Percentiles rank a stretch among this genome's conserved stretches.
Evolutionary conservation across 2,797 vertebrate species (phyloP).

Genomic region (Parotocinclus haroldoi): DNA sequence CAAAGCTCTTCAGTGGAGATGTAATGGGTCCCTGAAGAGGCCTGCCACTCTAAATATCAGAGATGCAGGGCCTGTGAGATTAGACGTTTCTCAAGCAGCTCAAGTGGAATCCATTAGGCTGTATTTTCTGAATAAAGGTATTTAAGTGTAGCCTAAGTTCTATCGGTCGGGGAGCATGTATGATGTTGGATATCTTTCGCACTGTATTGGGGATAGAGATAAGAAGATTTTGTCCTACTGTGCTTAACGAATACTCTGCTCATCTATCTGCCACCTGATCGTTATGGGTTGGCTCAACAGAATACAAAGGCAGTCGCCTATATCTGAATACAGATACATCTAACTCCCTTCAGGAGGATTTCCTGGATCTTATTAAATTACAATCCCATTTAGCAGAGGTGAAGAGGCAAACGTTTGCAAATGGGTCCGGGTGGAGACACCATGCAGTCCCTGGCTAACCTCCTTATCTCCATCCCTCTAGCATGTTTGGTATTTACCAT

Average conservation of each 20-base stretch:
- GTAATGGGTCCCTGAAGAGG: slow-evolving; percentile 19
- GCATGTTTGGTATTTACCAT: no score
- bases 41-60: slow-evolving; percentile 15
- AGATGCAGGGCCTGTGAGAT: slow-evolving; percentile 1
- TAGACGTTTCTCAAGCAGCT: no score
- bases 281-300: slow-evolving; percentile 26
- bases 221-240: slow-evolving; percentile 10
- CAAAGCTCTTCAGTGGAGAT: slow-evolving; percentile 21
- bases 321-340: slow-evolving; percentile 65
- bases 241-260: slow-evolving; percentile 8
- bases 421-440: no score
- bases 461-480: no score
- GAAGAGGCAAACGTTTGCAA: no score
- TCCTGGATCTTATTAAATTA: slow-evolving; percentile 78
- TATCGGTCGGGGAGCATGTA: background rate
- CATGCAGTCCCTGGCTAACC: no score
- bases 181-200: slow-evolving; percentile 8
- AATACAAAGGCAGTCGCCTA: slow-evolving; percentile 48
- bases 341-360: slow-evolving; percentile 70
- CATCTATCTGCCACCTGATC: slow-evolving; percentile 26
- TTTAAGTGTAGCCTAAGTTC: background rate
- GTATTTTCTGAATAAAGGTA: slow-evolving; percentile 4
- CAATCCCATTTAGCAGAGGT: slow-evolving; percentile 57
- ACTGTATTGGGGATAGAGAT: background rate
- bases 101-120: slow-evolving; percentile 4